Percentiles rank a stretch among this genome's conserved stretches.
Evolutionary conservation across 2,113 vertebrate species (phyloP).

Genomic region (Xenus cinereus): DNA sequence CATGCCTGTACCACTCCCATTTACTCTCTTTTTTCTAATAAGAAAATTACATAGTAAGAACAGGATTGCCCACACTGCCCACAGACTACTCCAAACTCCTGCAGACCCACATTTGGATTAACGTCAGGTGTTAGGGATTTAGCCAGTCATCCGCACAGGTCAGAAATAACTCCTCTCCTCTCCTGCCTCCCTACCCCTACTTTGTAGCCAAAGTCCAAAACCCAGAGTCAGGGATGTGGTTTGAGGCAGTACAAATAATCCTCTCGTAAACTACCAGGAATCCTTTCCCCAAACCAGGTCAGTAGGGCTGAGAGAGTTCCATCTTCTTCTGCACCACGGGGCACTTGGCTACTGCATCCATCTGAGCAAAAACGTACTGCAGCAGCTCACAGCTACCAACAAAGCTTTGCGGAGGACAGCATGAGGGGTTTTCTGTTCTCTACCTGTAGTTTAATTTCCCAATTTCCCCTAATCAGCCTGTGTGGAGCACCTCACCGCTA

Average conservation of each 20-base stretch:
- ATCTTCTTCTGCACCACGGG: fast-evolving
- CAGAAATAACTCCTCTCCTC: not conserved
- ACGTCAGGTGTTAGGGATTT: not conserved
- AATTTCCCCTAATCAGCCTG: not conserved
- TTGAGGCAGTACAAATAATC: not conserved
- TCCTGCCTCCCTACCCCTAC: not conserved
- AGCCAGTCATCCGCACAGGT: not conserved
- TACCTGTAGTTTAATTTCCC: not conserved
- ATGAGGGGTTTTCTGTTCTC: not conserved
- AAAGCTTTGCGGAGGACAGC: not conserved
- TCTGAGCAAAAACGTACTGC: not conserved
- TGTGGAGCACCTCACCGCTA: not conserved
- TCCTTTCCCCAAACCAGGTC: not conserved
- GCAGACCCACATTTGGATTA: not conserved
- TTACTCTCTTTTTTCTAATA: not conserved
- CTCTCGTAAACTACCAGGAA: not conserved
- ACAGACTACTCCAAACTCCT: not conserved
- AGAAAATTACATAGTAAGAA: not conserved
- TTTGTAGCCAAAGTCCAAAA: not conserved
- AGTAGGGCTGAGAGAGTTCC: not conserved
- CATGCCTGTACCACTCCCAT: not conserved
- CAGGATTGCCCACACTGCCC: not conserved
- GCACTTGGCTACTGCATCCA: not conserved
- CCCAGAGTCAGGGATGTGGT: not conserved
- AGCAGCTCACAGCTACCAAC: not conserved